Conservation (phyloP, 2,888 invertebrate genomes). For the Euphydryas editha region DNA sequence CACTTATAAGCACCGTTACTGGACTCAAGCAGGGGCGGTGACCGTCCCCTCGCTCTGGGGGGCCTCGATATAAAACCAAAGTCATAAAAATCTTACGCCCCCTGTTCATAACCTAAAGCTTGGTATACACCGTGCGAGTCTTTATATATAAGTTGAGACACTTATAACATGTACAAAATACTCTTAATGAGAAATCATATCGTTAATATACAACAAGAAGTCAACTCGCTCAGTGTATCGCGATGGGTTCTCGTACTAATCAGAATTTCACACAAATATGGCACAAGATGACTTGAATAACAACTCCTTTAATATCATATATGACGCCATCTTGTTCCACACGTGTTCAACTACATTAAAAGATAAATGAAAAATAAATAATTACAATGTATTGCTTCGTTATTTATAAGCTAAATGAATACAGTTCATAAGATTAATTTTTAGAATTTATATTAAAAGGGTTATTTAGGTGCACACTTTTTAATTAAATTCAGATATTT, state of each 20-base stretch:
- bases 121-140: conserved; percentile 2
- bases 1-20: conserved; percentile 12
- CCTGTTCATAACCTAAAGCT: conserved; percentile 8
- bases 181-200: background rate
- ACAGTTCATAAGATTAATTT: conserved; percentile 11
- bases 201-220: background rate
- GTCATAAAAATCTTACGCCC: too few species aligned
- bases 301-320: background rate
- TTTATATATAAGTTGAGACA: background rate
- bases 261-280: conserved; percentile 1
- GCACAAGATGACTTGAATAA: background rate
- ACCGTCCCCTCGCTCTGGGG: too few species aligned
- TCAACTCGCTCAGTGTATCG: background rate
- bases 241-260: conserved; percentile 12
- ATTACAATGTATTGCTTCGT: conserved; percentile 35
- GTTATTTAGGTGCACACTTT: background rate
- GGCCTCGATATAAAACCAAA: too few species aligned
- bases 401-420: conserved; percentile 39
- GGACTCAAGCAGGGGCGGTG: conserved; percentile 1
- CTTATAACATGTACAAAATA: background rate
- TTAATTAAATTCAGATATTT: background rate
- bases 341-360: conserved; percentile 15
- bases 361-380: conserved; percentile 31
- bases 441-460: conserved; percentile 10
- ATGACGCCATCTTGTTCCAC: conserved; percentile 15